phyloP scores from a whole-genome alignment of 1,140 invertebrate species.

The Hetaerina americana region DNA sequence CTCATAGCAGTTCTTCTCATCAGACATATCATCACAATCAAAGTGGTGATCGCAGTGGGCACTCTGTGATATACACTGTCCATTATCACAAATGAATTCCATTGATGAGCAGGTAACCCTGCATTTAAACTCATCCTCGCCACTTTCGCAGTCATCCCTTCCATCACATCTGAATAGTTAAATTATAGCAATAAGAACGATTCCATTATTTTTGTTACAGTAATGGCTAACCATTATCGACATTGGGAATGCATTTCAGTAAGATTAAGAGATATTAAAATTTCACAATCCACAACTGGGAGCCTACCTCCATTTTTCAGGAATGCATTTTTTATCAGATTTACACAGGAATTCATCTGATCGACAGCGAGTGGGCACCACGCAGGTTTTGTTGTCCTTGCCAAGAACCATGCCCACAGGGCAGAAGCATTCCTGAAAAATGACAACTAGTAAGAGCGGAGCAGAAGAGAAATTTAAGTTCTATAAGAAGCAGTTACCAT shows the following conservation, averaged over 20 bases:
- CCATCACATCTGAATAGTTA: constrained; percentile 35
- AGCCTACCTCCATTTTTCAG: constrained; percentile 17
- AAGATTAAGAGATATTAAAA: background rate
- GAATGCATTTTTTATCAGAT: constrained; percentile 21
- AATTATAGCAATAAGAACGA: background rate
- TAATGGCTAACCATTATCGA: too few species aligned
- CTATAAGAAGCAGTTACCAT: constrained; percentile 18
- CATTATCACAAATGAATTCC: constrained; percentile 31
- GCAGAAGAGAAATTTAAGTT: constrained; percentile 24
- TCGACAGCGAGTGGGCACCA: constrained; percentile 14
- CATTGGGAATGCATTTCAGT: too few species aligned
- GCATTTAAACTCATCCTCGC: constrained; percentile 43
- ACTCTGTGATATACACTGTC: constrained; percentile 34
- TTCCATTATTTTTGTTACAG: too few species aligned
- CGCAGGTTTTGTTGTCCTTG: constrained; percentile 28
- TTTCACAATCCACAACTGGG: background rate
- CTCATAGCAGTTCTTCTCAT: constrained; percentile 18
- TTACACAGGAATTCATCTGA: constrained; percentile 19
- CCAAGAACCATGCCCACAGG: constrained; percentile 38
- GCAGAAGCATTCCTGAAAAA: constrained; percentile 39
- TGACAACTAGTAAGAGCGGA: too few species aligned
- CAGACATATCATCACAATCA: constrained; percentile 21
- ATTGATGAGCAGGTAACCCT: background rate
- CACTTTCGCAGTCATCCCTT: constrained; percentile 40
- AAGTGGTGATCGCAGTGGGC: constrained; percentile 7